A percentile compares a stretch with the other conserved stretches of the same genome.
Conservation (phyloP, 1,140 invertebrate genomes). For the Stratiolaelaps scimitus region DNA sequence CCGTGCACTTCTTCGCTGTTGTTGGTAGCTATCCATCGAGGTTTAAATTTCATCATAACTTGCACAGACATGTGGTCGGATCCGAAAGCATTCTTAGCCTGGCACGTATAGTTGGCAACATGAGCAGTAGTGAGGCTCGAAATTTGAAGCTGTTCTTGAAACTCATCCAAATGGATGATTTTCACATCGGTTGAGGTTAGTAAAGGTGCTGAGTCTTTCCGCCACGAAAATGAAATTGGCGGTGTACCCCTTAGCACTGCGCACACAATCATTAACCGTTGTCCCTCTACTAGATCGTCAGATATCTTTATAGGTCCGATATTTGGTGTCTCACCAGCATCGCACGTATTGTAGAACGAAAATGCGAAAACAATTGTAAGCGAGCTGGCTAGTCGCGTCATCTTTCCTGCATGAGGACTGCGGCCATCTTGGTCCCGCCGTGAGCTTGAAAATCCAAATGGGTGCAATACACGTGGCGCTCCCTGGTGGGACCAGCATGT, state of each 20-base stretch:
- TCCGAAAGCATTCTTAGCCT: constrained; percentile 55
- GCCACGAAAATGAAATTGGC: constrained; percentile 15
- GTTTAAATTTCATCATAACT: constrained; percentile 7
- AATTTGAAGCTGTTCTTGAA: constrained; percentile 26
- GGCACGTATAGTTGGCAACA: constrained; percentile 59
- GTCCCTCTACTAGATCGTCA: constrained; percentile 7
- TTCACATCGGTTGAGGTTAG: not conserved
- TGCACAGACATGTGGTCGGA: constrained; percentile 40
- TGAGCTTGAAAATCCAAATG: not conserved
- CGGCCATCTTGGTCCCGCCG: constrained; percentile 11
- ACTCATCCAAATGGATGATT: constrained; percentile 16
- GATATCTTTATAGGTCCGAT: constrained; percentile 9
- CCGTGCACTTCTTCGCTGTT: not conserved
- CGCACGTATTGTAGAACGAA: not conserved
- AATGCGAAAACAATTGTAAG: not conserved
- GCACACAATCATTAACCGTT: not conserved
- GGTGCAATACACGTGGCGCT: not conserved
- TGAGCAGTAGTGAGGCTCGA: constrained; percentile 40
- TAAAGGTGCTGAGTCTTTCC: not conserved
- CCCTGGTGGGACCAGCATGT: constrained; percentile 14
- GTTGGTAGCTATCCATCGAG: not conserved
- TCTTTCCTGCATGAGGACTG: not conserved
- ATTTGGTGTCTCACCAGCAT: not conserved
- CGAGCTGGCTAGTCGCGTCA: not conserved
- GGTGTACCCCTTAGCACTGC: constrained; percentile 5